A percentile compares a stretch with the other conserved stretches of the same genome.
Evolutionary conservation across 2,113 vertebrate genomes (phyloP).

Genomic region (Triplophysa tibetana): DNA sequence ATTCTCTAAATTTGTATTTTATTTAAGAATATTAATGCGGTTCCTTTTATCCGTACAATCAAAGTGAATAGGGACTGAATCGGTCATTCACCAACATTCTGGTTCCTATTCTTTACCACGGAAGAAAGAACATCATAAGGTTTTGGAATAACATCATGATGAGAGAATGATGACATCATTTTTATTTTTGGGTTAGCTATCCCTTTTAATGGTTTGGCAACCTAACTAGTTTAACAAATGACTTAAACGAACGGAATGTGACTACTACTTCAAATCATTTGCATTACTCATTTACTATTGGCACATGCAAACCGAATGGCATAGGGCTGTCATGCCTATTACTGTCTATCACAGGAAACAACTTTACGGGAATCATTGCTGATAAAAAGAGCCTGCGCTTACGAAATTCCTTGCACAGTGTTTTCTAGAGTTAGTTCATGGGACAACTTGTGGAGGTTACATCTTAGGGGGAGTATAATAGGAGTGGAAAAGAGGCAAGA

Average conservation of each 20-base stretch:
- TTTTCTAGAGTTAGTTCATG: constrained; percentile 18
- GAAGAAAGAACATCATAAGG: too few relatives aligned
- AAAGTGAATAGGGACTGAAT: too few relatives aligned
- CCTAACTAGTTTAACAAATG: constrained; percentile 2
- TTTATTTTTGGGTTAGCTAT: not conserved
- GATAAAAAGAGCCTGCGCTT: constrained; percentile 41
- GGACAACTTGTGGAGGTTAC: not conserved
- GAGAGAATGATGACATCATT: not conserved
- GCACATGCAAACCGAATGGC: constrained; percentile 35
- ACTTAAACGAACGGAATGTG: not conserved
- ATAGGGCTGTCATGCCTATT: constrained; percentile 41
- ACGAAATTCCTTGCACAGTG: constrained; percentile 41
- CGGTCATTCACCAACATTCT: too few relatives aligned
- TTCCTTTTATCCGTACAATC: too few relatives aligned
- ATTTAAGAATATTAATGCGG: too few relatives aligned
- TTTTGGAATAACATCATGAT: not conserved
- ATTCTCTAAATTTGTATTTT: too few relatives aligned
- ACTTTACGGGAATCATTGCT: constrained; percentile 42
- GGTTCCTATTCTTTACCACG: too few relatives aligned
- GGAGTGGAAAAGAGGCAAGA: constrained; percentile 1
- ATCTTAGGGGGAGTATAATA: not conserved
- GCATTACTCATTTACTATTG: constrained; percentile 36
- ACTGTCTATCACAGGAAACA: constrained; percentile 45
- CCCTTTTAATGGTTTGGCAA: constrained; percentile 8
- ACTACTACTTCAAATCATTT: constrained; percentile 17